Conservation (phyloP, 2,797 vertebrate genomes). For the Spatula clypeata region DNA sequence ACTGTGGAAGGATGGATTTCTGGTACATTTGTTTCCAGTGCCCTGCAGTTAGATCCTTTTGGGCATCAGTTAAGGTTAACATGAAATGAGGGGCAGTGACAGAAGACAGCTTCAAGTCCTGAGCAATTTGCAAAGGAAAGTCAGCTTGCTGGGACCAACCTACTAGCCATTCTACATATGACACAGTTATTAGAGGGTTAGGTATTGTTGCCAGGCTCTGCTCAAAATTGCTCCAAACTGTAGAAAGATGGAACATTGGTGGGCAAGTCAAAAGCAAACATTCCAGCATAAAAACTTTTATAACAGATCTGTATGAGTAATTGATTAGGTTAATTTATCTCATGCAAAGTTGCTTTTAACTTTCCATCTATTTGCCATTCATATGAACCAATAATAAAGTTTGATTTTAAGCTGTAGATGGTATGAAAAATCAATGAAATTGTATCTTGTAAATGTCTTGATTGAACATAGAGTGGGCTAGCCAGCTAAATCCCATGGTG, state of each 20-base stretch:
- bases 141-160: neutral
- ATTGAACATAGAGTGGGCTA: neutral
- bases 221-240: neutral
- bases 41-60: constrained; percentile 53
- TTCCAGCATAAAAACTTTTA: neutral
- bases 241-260: neutral
- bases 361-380: constrained; percentile 7
- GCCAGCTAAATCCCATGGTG: neutral
- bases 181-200: neutral
- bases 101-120: constrained; percentile 31
- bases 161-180: neutral
- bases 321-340: neutral
- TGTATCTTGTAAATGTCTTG: neutral
- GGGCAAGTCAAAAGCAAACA: neutral
- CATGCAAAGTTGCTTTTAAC: neutral
- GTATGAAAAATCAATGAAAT: constrained; percentile 15
- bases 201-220: neutral
- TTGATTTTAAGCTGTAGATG: constrained; percentile 1
- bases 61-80: constrained; percentile 54
- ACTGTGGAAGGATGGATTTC: constrained; percentile 59
- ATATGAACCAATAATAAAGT: constrained; percentile 19
- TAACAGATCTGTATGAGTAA: neutral
- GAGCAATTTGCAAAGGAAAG: constrained; percentile 21
- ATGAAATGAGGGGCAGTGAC: constrained; percentile 9
- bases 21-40: constrained; percentile 60